Conservation (phyloP, 1,140 invertebrate genomes). For the Uloborus diversus region DNA sequence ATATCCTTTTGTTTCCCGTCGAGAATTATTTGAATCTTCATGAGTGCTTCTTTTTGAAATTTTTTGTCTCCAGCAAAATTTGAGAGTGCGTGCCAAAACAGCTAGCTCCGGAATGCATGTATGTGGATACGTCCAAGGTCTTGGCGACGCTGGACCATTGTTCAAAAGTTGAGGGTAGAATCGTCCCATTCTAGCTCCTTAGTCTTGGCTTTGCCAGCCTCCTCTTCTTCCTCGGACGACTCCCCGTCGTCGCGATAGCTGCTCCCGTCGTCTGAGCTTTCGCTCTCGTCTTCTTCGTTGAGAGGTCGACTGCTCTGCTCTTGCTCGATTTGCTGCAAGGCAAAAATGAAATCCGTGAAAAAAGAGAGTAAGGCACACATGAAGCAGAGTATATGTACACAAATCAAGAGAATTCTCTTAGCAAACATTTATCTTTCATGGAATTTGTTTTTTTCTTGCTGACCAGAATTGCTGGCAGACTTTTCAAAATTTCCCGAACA, state of each 20-base stretch:
- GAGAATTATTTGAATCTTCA: conserved; percentile 24
- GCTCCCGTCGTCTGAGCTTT: conserved; percentile 70
- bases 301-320: conserved; percentile 63
- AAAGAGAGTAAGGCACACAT: no score
- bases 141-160: no score
- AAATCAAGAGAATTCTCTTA: no score
- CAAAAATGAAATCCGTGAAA: no score
- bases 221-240: conserved; percentile 69
- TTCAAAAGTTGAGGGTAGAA: conserved; percentile 71
- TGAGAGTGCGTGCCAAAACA: conserved; percentile 32
- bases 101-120: conserved; percentile 54
- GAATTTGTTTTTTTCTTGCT: no score
- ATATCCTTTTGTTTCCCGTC: conserved; percentile 17
- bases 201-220: conserved; percentile 64
- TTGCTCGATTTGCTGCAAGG: conserved; percentile 64
- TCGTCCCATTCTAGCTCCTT: conserved; percentile 75
- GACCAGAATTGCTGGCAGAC: no score
- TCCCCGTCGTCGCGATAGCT: conserved; percentile 68
- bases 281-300: conserved; percentile 70
- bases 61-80: conserved; percentile 1
- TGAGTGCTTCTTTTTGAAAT: conserved; percentile 9
- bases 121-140: conserved; percentile 44
- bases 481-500: no score
- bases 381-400: no score
- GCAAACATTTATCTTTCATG: no score